Evolutionary conservation across 2,113 vertebrate species (phyloP).

Genomic region (Vidua macroura): DNA sequence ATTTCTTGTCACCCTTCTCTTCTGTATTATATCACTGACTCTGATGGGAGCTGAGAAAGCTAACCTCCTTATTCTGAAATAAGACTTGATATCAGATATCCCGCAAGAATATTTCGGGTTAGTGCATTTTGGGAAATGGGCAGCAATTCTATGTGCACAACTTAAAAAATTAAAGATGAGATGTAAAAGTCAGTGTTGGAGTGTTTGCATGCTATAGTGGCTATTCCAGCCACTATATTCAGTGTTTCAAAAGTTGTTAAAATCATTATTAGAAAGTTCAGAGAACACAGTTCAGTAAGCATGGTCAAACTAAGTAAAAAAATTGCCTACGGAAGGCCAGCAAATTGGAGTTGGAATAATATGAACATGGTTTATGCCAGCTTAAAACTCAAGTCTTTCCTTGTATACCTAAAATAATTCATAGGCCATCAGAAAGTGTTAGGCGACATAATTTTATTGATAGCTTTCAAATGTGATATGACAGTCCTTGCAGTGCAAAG

Average conservation of each 20-base stretch:
- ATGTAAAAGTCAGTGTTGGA: background rate
- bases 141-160: background rate
- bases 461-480: background rate
- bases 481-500: background rate
- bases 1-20: conserved; percentile 21
- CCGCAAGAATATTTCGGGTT: background rate
- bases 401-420: background rate
- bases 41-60: background rate
- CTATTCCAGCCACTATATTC: background rate
- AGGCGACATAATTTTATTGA: background rate
- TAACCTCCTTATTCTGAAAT: background rate
- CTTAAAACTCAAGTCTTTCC: background rate
- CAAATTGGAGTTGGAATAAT: background rate
- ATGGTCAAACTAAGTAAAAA: background rate
- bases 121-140: background rate
- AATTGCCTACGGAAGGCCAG: background rate
- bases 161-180: background rate
- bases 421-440: background rate
- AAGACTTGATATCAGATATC: background rate
- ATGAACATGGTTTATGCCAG: background rate
- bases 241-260: background rate
- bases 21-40: background rate
- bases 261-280: background rate
- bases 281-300: background rate
- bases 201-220: accelerated